Evolutionary conservation across 2,797 vertebrate genomes (phyloP), one percentile per base, ranked within the genome.

Genomic region (Hoplostethus atlanticus): DNA sequence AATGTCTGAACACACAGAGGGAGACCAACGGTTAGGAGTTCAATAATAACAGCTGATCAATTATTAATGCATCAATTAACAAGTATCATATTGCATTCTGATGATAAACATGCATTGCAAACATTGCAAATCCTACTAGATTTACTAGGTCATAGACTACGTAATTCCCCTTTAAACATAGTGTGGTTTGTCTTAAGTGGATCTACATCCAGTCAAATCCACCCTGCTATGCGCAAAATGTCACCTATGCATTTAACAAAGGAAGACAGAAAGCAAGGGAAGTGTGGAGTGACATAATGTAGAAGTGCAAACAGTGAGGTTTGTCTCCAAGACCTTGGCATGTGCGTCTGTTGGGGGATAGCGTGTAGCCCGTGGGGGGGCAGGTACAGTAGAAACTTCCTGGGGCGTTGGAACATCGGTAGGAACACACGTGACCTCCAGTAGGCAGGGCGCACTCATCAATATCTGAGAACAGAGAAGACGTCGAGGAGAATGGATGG

Each of bases 371-470:
- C 0, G 77, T 80, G 0, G 91, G 54, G 1, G 97, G 97, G 71
- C 98, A 99, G 79, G 94, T 93, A 56, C 98, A 99, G 36, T 94
- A 92, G 89, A 97, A 99, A 73, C 96, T 97, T n/a, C 97, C 98
- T 0, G 94, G 95, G 54, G 92, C 10, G 59, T 99, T 99, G 86
- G 94, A 40, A 64, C 97, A 99, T 47, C 89, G 92, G 90, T 96
- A 97, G 38, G 96, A 95, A 59, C 98, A 99, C 81, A 97, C 93
- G 5, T 96, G 95, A 13, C 95, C 95, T 44, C 95, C 96, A 0
- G 94, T 94, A 15, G 95, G 95, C 77, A 97, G 87, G 7, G 95
- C 95, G 13, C 98, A 99, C 83, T 99, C 97, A 62, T 99, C 96
- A 0, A 98, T 97, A 84, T 99, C 97, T 98, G 80, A 55, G 21